Evolutionary conservation across 2,888 invertebrate species (phyloP).

Genomic region (Erebia aethiops): DNA sequence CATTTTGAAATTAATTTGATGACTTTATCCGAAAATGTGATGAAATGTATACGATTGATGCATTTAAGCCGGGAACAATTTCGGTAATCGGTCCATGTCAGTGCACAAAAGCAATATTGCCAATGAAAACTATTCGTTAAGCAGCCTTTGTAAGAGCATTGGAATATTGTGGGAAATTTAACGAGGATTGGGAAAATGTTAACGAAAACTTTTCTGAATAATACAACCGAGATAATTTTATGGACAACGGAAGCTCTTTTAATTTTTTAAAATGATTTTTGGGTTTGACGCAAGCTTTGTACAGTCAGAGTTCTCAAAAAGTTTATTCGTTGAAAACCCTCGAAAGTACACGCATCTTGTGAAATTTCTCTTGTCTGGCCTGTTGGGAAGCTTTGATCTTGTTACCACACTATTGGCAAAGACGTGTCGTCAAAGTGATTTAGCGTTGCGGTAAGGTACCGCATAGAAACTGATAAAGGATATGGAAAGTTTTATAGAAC

Average conservation of each 20-base stretch:
- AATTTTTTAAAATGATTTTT: neutral
- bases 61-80: slow-evolving; percentile 62
- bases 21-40: slow-evolving; percentile 51
- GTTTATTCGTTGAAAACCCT: neutral
- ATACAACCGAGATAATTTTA: slow-evolving; percentile 3
- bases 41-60: slow-evolving; percentile 53
- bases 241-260: neutral
- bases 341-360: too few relatives aligned
- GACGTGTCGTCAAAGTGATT: too few relatives aligned
- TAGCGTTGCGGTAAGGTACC: too few relatives aligned
- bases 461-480: too few relatives aligned
- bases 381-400: too few relatives aligned
- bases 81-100: slow-evolving; percentile 65
- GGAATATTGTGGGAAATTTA: slow-evolving; percentile 43
- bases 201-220: slow-evolving; percentile 41
- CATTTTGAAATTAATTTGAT: slow-evolving; percentile 49
- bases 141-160: slow-evolving; percentile 64
- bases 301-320: neutral
- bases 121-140: slow-evolving; percentile 73
- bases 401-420: too few relatives aligned
- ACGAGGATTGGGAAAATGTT: slow-evolving; percentile 41
- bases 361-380: too few relatives aligned
- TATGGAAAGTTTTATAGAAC: too few relatives aligned
- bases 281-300: too few relatives aligned
- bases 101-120: slow-evolving; percentile 74